Evolutionary conservation across 1,140 invertebrate genomes (phyloP).

Genomic region (Archegozetes longisetosus): DNA sequence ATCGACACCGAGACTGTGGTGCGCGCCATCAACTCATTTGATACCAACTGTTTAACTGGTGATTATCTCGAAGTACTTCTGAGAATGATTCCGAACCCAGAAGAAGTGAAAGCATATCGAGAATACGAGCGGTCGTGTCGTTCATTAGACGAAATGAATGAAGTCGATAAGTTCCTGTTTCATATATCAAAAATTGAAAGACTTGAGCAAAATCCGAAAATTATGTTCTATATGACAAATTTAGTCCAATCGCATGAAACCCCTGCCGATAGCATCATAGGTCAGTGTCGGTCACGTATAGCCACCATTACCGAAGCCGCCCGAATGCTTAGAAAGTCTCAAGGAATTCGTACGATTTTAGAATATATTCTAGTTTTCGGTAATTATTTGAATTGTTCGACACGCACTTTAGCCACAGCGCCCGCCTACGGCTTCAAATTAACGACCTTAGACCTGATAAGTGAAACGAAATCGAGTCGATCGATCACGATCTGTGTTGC

Average conservation of each 20-base stretch:
- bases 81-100: conserved; percentile 84
- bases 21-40: conserved; percentile 76
- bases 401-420: conserved; percentile 47
- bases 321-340: conserved; percentile 21
- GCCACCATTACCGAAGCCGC: conserved; percentile 12
- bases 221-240: conserved; percentile 96
- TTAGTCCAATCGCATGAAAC: conserved; percentile 52
- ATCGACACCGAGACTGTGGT: conserved; percentile 83
- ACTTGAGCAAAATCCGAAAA: conserved; percentile 79
- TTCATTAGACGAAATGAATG: conserved; percentile 68
- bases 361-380: conserved; percentile 83
- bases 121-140: conserved; percentile 83
- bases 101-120: conserved; percentile 81
- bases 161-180: conserved; percentile 84
- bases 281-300: conserved; percentile 12
- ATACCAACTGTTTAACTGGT: conserved; percentile 72
- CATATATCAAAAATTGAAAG: conserved; percentile 88
- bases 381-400: conserved; percentile 94
- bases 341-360: conserved; percentile 26
- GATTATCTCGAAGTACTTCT: conserved; percentile 89
- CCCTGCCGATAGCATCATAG: conserved; percentile 4
- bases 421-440: conserved; percentile 97
- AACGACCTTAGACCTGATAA: conserved; percentile 73
- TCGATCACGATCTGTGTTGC: conserved; percentile 73
- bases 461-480: conserved; percentile 84